A percentile compares a stretch with the other conserved stretches of the same genome.
Evolutionary conservation across 2,113 vertebrate species (phyloP).

Genomic region (Sceloporus undulatus): DNA sequence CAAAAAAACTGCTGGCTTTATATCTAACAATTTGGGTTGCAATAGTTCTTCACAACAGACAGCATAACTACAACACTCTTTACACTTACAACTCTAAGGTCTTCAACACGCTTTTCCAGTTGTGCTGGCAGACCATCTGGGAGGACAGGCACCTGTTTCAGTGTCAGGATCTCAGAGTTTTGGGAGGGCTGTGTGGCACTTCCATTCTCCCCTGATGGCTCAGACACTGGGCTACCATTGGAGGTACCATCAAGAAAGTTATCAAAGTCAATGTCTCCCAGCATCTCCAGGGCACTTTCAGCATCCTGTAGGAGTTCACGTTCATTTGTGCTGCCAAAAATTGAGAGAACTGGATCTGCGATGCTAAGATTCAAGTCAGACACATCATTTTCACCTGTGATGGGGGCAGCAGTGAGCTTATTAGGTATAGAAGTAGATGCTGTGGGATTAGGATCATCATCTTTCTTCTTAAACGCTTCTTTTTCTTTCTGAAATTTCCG

Average conservation of each 20-base stretch:
- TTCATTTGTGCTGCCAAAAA: conserved; percentile 92
- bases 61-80: conserved; percentile 3
- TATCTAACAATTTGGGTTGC: neutral
- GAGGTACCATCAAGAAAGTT: conserved; percentile 91
- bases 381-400: conserved; percentile 75
- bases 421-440: conserved; percentile 74
- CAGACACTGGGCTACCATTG: conserved; percentile 85
- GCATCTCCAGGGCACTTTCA: conserved; percentile 88
- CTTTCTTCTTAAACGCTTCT: conserved; percentile 91
- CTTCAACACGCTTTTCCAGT: conserved; percentile 93
- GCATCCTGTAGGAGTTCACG: conserved; percentile 90
- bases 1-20: neutral
- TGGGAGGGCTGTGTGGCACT: conserved; percentile 74
- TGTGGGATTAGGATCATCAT: conserved; percentile 68
- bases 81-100: conserved; percentile 90
- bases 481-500: conserved; percentile 96
- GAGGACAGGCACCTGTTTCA: conserved; percentile 85
- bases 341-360: conserved; percentile 90
- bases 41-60: conserved; percentile 5
- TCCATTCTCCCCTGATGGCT: conserved; percentile 89
- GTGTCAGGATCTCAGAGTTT: conserved; percentile 76
- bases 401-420: conserved; percentile 71
- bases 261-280: conserved; percentile 94
- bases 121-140: conserved; percentile 89
- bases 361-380: conserved; percentile 80